Evolutionary conservation across 2,888 invertebrate genomes (phyloP).

Genomic region (Pocota personata): DNA sequence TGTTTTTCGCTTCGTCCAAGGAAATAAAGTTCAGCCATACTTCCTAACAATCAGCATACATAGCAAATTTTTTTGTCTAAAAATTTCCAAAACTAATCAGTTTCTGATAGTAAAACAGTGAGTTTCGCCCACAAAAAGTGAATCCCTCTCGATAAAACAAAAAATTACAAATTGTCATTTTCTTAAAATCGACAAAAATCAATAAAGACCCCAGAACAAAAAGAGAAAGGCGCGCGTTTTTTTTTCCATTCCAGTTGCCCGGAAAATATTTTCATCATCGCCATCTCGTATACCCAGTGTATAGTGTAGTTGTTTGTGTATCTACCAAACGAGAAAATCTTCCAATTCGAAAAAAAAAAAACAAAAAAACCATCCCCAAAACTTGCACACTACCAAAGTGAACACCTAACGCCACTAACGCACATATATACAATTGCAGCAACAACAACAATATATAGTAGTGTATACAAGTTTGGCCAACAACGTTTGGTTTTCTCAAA

Average conservation of each 20-base stretch:
- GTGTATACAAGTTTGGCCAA: constrained; percentile 39
- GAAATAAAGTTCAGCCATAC: constrained; percentile 44
- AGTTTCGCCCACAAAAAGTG: background rate
- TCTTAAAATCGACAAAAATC: constrained; percentile 53
- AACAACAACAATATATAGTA: constrained; percentile 33
- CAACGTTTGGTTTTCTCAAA: constrained; percentile 47
- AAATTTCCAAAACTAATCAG: constrained; percentile 15
- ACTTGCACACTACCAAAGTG: constrained; percentile 48
- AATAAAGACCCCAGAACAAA: constrained; percentile 38
- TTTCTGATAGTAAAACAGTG: background rate
- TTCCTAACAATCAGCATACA: background rate
- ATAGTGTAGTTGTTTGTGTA: constrained; percentile 47
- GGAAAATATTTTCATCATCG: constrained; percentile 55
- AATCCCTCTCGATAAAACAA: background rate
- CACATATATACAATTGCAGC: constrained; percentile 58
- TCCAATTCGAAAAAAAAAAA: constrained; percentile 55
- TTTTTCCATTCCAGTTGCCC: constrained; percentile 20
- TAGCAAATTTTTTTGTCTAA: background rate
- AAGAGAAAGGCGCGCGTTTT: constrained; percentile 71
- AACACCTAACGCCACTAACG: constrained; percentile 62
- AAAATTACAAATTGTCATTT: constrained; percentile 44
- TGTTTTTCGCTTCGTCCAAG: constrained; percentile 31
- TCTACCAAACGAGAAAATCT: constrained; percentile 52
- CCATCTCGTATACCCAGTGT: background rate
- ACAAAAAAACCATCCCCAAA: constrained; percentile 61